Evolutionary conservation across 2,888 invertebrate species (phyloP), one percentile per base, ranked within the genome.

Genomic region (Magallana nippona): DNA sequence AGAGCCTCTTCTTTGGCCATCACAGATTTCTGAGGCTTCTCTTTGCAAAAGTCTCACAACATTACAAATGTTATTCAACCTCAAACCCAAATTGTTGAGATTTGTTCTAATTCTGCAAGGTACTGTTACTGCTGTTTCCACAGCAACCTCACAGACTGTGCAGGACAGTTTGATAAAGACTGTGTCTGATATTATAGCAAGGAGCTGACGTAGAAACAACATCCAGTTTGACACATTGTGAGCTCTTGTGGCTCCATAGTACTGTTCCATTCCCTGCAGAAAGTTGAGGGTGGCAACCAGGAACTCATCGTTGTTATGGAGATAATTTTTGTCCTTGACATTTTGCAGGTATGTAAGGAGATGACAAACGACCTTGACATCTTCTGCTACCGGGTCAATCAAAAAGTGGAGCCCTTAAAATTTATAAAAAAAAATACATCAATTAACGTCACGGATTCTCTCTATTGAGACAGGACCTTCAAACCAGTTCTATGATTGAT

Each of bases 311-410:
- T 84, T 84, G 86, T 89, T 87, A 83, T 87, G 87, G 84, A 82
- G 85, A 84, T 44, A 5, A 44, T 82, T 84, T 22, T 83, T 78
- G 78, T 86, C 87, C 15, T 86, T 83, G 58, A 88, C 81, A 79
- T 88, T 86, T 81, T 88, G 85, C 13, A 88, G 82, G 17, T 87
- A 88, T 27, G 86, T 86, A 82, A 88, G 85, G 15, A 89, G 87
- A 81, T 86, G 88, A 63, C 87, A 86, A 3, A 89, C 83, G 11
- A 88, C 87, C n/a, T 86, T 88, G 56, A 89, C 84, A 82, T 89
- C 89, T 15, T 89, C 89, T 56, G 88, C 87, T 32, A 88, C 86
- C 19, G 89, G 86, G 32, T 89, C 87, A 19, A 88, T 88, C 78
- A 89, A 82, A 55, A 86, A 86, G 55, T 87, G 87, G 10, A 89